phyloP scores from a whole-genome alignment of 2,888 invertebrate genomes.

The Julus scanicus region DNA sequence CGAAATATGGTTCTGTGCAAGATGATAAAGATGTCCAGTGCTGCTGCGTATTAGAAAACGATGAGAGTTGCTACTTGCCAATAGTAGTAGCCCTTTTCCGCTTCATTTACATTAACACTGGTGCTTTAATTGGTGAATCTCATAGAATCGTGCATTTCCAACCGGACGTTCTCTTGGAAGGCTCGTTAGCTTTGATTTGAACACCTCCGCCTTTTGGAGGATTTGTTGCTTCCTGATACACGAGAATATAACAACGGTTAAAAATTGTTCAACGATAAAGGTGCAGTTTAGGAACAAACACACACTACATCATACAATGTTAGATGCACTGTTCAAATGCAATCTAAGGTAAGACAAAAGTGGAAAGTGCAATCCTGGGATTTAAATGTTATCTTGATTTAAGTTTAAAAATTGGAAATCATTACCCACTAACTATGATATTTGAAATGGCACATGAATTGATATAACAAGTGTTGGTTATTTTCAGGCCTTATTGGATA shows the following conservation, averaged over 20 bases:
- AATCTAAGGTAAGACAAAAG: background rate
- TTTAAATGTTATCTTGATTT: background rate
- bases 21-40: conserved; percentile 35
- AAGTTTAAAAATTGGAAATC: too few species aligned
- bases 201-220: conserved; percentile 82
- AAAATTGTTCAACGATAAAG: background rate
- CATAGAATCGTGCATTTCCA: conserved; percentile 91
- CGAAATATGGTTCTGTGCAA: background rate
- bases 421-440: too few species aligned
- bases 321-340: background rate
- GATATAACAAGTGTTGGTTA: too few species aligned
- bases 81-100: background rate
- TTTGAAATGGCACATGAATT: too few species aligned
- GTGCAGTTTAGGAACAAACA: background rate
- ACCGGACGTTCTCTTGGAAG: conserved; percentile 80
- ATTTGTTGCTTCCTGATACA: conserved; percentile 84
- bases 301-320: background rate
- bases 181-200: conserved; percentile 81
- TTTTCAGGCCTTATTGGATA: too few species aligned
- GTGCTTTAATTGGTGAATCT: conserved; percentile 64
- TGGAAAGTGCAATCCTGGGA: background rate
- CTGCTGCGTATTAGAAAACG: conserved; percentile 37
- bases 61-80: conserved; percentile 43
- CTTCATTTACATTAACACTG: background rate
- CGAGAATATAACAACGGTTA: conserved; percentile 62